phyloP scores from a whole-genome alignment of 2,888 invertebrate genomes.

The Ypsolopha sequella region DNA sequence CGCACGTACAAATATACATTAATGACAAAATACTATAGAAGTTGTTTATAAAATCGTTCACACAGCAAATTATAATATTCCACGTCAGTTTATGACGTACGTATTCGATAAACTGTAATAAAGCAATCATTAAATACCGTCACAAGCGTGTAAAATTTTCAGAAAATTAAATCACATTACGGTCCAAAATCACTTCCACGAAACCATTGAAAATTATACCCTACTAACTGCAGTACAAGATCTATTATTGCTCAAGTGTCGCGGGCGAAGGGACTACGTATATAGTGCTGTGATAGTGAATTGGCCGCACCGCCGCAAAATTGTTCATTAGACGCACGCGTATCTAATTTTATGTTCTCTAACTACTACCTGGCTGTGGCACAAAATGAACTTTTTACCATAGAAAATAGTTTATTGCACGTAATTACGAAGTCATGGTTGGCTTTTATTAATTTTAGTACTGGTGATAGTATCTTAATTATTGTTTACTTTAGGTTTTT shows the following conservation, averaged over 20 bases:
- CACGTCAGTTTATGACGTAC: too few relatives aligned
- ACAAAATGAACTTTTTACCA: slow-evolving; percentile 8
- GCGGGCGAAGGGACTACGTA: background rate
- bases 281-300: background rate
- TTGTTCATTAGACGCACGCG: slow-evolving; percentile 10
- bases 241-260: background rate
- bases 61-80: too few relatives aligned
- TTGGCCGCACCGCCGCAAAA: slow-evolving; percentile 7
- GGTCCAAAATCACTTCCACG: background rate
- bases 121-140: too few relatives aligned
- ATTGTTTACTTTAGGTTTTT: slow-evolving; percentile 2
- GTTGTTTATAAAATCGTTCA: too few relatives aligned
- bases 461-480: background rate
- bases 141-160: background rate
- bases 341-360: slow-evolving; percentile 19
- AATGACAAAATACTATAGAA: too few relatives aligned
- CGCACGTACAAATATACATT: too few relatives aligned
- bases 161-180: background rate
- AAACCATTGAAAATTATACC: background rate
- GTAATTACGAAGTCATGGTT: background rate
- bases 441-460: slow-evolving; percentile 1
- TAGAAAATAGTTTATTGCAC: slow-evolving; percentile 7
- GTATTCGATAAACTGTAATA: too few relatives aligned
- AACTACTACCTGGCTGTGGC: slow-evolving; percentile 12
- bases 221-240: background rate